Conservation (phyloP, 2,797 vertebrate genomes). For the Choloepus didactylus region DNA sequence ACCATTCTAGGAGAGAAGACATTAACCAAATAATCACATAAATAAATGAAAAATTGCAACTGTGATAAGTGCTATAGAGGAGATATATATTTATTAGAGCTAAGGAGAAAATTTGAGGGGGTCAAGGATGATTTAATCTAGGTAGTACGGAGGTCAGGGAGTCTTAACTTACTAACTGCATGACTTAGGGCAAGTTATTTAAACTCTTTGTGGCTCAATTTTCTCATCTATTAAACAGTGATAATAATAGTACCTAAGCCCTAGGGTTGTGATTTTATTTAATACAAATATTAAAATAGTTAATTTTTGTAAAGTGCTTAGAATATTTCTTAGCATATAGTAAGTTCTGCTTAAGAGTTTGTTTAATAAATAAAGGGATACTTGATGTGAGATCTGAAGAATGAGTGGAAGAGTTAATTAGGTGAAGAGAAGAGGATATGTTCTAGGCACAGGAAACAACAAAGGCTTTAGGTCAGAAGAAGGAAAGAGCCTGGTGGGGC, state of each 20-base stretch:
- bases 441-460: background rate
- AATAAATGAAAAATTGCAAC: background rate
- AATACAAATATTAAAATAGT: background rate
- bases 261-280: background rate
- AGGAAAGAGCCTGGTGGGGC: background rate
- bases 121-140: background rate
- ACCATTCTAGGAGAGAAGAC: background rate
- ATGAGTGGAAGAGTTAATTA: background rate
- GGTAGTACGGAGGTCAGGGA: background rate
- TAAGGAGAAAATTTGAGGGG: background rate
- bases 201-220: background rate
- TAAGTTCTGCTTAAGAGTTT: conserved; percentile 15
- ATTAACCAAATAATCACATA: background rate
- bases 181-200: background rate
- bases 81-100: background rate
- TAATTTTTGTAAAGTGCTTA: background rate
- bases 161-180: background rate
- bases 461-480: background rate
- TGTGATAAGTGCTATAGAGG: background rate
- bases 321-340: background rate
- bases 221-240: background rate
- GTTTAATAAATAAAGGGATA: background rate
- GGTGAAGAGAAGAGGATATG: background rate
- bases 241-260: background rate
- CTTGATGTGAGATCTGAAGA: background rate